Evolutionary conservation across 2,797 vertebrate species (phyloP).

Genomic region (Epinephelus coioides): DNA sequence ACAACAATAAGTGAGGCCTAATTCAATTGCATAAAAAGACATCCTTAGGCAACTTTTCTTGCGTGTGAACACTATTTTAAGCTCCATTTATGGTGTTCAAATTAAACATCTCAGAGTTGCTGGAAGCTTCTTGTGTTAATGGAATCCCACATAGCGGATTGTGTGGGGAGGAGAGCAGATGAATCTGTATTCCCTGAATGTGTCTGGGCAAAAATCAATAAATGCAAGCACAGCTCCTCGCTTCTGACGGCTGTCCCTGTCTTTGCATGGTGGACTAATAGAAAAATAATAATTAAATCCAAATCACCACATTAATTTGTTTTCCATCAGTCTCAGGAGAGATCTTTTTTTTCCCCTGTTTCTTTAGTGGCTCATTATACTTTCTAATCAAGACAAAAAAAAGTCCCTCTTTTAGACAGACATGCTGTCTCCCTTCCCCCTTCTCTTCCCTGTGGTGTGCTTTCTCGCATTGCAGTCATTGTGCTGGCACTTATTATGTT

Average conservation of each 20-base stretch:
- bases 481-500: slow-evolving; percentile 99
- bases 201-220: slow-evolving; percentile 97
- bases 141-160: slow-evolving; percentile 89
- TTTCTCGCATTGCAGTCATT: slow-evolving; percentile 97
- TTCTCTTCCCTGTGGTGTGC: slow-evolving; percentile 86
- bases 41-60: slow-evolving; percentile 94
- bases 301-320: slow-evolving; percentile 95
- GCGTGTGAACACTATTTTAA: slow-evolving; percentile 89
- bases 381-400: slow-evolving; percentile 93
- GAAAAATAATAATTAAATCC: slow-evolving; percentile 98
- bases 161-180: slow-evolving; percentile 79
- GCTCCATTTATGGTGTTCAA: slow-evolving; percentile 95
- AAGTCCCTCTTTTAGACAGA: slow-evolving; percentile 90
- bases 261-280: slow-evolving; percentile 91
- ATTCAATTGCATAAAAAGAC: slow-evolving; percentile 94
- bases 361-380: slow-evolving; percentile 95
- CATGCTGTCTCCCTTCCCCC: slow-evolving; percentile 92
- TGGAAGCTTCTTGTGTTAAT: slow-evolving; percentile 95
- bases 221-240: slow-evolving; percentile 92
- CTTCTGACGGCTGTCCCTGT: slow-evolving; percentile 91
- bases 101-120: slow-evolving; percentile 97
- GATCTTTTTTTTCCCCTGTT: slow-evolving; percentile 90
- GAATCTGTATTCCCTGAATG: slow-evolving; percentile 90
- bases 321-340: slow-evolving; percentile 93
- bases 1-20: slow-evolving; percentile 90